A percentile compares a stretch with the other conserved stretches of the same genome.
These are phyloP conservation scores for Tautogolabrus adspersus DNA, from an alignment of 2,113 vertebrate genomes.

Conservation along the genomic window DNA sequence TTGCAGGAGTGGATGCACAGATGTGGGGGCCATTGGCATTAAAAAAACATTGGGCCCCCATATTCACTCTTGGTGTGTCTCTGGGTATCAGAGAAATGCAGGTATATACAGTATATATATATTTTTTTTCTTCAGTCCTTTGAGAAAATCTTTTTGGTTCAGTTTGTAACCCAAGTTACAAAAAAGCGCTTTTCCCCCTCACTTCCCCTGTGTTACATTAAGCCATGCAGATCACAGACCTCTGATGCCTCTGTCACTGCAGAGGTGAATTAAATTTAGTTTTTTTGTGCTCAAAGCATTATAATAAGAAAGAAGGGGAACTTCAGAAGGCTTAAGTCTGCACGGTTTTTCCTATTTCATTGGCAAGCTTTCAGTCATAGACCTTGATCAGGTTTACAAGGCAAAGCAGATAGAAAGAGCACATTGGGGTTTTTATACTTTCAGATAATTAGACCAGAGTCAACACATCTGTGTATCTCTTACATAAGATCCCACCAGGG, in stretches of 20 bases:
- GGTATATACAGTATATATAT: neutral
- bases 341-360: conserved; percentile 1
- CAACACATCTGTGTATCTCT: conserved; percentile 30
- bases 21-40: conserved; percentile 11
- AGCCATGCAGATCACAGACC: conserved; percentile 14
- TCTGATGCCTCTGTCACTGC: conserved; percentile 10
- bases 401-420: conserved; percentile 11
- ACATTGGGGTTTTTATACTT: conserved; percentile 1
- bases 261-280: conserved; percentile 6
- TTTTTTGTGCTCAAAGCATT: conserved; percentile 12
- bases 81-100: neutral
- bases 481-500: conserved; percentile 25
- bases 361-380: conserved; percentile 14
- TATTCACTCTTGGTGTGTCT: neutral
- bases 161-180: neutral
- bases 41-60: neutral
- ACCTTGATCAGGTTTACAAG: neutral
- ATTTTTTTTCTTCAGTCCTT: neutral
- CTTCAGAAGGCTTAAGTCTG: neutral
- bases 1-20: neutral
- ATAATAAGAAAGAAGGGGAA: conserved; percentile 6
- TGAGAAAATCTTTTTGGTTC: conserved; percentile 4
- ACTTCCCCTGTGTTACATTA: neutral
- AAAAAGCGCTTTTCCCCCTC: neutral
- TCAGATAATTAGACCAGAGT: conserved; percentile 3